A percentile compares a stretch with the other conserved stretches of the same genome.
Evolutionary conservation across 1,140 invertebrate genomes (phyloP).

Genomic region (Drosophila kanapiae): DNA sequence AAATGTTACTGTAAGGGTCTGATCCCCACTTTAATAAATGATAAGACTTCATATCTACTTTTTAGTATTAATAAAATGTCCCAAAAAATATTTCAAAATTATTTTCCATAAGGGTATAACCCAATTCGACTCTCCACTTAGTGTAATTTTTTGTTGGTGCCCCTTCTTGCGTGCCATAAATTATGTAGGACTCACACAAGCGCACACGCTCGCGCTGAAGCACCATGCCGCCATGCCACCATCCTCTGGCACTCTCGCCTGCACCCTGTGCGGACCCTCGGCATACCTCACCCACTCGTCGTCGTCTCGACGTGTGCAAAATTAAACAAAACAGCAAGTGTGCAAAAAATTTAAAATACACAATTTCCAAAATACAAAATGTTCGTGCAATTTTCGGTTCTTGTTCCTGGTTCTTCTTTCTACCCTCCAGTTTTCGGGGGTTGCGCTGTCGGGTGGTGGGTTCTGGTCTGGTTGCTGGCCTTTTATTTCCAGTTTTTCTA

Average conservation of each 20-base stretch:
- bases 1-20: no score
- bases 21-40: no score
- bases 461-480: conserved; percentile 47
- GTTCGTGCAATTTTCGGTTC: conserved; percentile 51
- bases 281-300: conserved; percentile 24
- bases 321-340: conserved; percentile 74
- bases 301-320: conserved; percentile 49
- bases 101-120: not conserved
- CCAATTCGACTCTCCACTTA: not conserved
- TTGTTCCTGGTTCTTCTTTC: conserved; percentile 32
- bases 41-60: no score
- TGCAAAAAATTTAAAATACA: conserved; percentile 70
- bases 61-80: not conserved
- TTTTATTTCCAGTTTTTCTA: conserved; percentile 52
- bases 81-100: rapidly evolving
- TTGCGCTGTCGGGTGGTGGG: conserved; percentile 30
- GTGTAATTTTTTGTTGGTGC: not conserved
- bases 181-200: conserved; percentile 40
- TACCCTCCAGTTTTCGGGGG: conserved; percentile 31
- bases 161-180: conserved; percentile 34
- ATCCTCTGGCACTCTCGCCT: conserved; percentile 4
- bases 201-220: conserved; percentile 25
- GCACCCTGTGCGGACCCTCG: conserved; percentile 10
- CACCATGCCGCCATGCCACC: conserved; percentile 8
- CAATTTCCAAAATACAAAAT: conserved; percentile 50